phyloP scores from a whole-genome alignment of 2,113 vertebrate genomes.

The Calonectris borealis region DNA sequence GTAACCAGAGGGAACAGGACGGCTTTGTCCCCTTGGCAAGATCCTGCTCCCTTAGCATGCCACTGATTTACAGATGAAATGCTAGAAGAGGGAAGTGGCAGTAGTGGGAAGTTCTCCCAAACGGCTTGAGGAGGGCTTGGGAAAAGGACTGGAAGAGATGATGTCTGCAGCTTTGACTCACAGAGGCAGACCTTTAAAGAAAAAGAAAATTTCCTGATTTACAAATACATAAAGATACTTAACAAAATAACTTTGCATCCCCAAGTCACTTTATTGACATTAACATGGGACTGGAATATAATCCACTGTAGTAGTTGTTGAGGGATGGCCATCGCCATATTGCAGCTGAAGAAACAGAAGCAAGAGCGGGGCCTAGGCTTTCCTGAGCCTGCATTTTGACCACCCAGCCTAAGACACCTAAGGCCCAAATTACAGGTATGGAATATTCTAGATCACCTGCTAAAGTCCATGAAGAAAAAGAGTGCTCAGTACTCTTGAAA shows the following conservation, averaged over 20 bases:
- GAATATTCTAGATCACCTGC: not conserved
- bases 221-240: not conserved
- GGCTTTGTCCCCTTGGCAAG: not conserved
- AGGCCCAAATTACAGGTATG: not conserved
- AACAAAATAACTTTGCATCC: not conserved
- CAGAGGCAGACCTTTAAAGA: not conserved
- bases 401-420: fast-evolving
- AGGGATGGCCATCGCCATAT: not conserved
- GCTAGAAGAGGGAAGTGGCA: not conserved
- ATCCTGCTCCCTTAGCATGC: not conserved
- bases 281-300: not conserved
- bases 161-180: not conserved
- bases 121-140: not conserved
- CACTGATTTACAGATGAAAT: not conserved
- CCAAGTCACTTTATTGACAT: not conserved
- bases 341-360: not conserved
- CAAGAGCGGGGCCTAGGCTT: fast-evolving
- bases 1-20: not conserved
- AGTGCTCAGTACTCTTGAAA: not conserved
- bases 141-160: not conserved
- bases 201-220: not conserved
- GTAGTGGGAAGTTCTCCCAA: not conserved
- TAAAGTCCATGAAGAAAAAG: not conserved
- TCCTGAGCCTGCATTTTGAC: not conserved
- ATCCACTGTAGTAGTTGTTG: not conserved